Percentiles rank a stretch among this genome's conserved stretches.
These are phyloP conservation scores for Choloepus hoffmanni DNA, from an alignment of 2,113 vertebrate genomes.

Conservation along the genomic window DNA sequence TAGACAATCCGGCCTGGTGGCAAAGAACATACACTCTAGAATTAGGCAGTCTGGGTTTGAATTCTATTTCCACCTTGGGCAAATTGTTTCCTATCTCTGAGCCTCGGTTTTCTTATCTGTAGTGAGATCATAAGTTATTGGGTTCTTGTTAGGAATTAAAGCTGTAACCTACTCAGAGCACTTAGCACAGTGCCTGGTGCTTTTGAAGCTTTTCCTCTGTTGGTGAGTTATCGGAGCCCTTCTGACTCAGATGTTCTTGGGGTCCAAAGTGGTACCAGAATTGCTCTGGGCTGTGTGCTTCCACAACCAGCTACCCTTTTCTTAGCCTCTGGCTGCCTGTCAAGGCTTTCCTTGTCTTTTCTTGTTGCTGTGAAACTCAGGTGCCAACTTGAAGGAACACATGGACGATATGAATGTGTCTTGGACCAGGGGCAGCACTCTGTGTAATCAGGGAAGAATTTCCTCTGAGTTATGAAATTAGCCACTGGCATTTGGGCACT, in stretches of 20 bases:
- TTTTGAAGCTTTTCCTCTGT: background rate
- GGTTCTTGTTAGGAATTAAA: background rate
- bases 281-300: background rate
- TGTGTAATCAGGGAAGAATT: conserved; percentile 61
- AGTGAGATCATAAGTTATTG: background rate
- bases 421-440: conserved; percentile 29
- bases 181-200: background rate
- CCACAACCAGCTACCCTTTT: background rate
- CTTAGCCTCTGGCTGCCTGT: background rate
- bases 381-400: background rate
- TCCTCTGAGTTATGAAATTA: conserved; percentile 30
- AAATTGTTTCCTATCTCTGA: background rate
- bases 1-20: background rate
- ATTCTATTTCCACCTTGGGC: background rate
- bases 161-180: background rate
- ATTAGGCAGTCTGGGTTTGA: background rate
- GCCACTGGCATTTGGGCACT: conserved; percentile 1
- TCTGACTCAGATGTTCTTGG: background rate
- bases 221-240: background rate
- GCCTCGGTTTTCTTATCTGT: background rate
- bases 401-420: background rate
- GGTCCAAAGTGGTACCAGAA: background rate
- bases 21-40: background rate
- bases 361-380: conserved; percentile 44
- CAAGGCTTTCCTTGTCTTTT: conserved; percentile 52